Evolutionary conservation across 23 tunicate species (phyloP).

Genomic region (Clavelina lepadiformis): DNA sequence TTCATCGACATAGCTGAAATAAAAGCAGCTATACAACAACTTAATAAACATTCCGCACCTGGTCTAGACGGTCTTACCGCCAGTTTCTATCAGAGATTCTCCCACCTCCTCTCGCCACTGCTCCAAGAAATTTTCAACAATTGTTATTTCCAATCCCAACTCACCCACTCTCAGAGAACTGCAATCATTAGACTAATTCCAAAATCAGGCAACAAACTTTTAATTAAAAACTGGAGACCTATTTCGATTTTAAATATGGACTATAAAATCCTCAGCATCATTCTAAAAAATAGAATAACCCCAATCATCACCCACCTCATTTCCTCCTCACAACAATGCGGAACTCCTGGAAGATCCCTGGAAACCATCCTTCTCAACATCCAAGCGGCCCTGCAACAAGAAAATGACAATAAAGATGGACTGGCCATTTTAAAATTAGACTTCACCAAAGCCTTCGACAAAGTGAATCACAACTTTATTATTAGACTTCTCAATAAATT

Average conservation of each 20-base stretch:
- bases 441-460: conserved; percentile 7
- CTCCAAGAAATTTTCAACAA: conserved; percentile 6
- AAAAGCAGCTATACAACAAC: no score
- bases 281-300: no score
- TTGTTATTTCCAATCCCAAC: background rate
- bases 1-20: no score
- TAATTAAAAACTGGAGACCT: conserved; percentile 2
- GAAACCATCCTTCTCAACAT: no score
- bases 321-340: no score
- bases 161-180: background rate
- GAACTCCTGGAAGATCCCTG: no score
- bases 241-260: background rate
- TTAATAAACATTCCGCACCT: no score
- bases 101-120: background rate
- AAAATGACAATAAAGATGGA: background rate
- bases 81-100: conserved; percentile 2
- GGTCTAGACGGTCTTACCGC: no score
- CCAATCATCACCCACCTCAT: background rate
- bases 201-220: background rate
- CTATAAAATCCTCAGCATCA: conserved; percentile 15
- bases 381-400: background rate
- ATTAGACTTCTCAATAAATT: background rate
- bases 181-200: conserved; percentile 6
- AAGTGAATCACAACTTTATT: background rate
- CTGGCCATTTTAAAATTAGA: conserved; percentile 1